Conservation (phyloP, 2,888 invertebrate genomes). For the Aspidapion aeneum region DNA sequence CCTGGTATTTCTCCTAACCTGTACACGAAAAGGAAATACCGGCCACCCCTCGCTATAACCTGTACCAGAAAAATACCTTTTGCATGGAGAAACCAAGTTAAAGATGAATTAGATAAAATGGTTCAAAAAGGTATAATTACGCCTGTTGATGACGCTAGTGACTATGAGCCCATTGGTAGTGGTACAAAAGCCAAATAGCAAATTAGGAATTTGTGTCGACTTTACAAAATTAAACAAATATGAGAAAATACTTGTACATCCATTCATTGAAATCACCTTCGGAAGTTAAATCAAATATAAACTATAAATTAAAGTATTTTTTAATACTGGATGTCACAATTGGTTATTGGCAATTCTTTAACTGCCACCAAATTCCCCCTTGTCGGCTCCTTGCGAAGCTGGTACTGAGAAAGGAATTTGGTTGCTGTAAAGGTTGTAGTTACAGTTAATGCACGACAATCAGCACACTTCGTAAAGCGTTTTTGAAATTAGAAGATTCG, state of each 20-base stretch:
- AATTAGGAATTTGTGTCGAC: constrained; percentile 14
- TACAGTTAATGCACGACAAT: too few species aligned
- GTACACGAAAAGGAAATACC: too few species aligned
- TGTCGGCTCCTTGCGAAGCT: too few species aligned
- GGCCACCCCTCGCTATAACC: constrained; percentile 11
- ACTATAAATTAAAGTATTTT: background rate
- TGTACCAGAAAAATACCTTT: constrained; percentile 15
- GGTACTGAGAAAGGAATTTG: too few species aligned
- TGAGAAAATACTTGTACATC: background rate
- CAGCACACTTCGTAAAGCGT: too few species aligned
- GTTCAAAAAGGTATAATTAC: constrained; percentile 9
- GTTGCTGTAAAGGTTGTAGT: too few species aligned
- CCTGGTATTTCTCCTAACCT: too few species aligned
- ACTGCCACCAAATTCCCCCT: too few species aligned
- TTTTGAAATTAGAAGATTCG: too few species aligned
- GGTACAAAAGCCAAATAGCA: constrained; percentile 4
- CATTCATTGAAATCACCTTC: background rate
- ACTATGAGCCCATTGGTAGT: constrained; percentile 10
- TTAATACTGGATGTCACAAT: background rate
- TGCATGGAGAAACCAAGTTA: constrained; percentile 13
- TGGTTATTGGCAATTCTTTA: background rate
- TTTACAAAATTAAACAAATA: constrained; percentile 14
- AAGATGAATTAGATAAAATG: constrained; percentile 13
- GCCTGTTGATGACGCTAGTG: background rate
- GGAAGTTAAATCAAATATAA: background rate